A percentile compares a stretch with the other conserved stretches of the same genome.
Evolutionary conservation across 2,797 vertebrate species (phyloP).

Genomic region (Peromyscus nudipes): DNA sequence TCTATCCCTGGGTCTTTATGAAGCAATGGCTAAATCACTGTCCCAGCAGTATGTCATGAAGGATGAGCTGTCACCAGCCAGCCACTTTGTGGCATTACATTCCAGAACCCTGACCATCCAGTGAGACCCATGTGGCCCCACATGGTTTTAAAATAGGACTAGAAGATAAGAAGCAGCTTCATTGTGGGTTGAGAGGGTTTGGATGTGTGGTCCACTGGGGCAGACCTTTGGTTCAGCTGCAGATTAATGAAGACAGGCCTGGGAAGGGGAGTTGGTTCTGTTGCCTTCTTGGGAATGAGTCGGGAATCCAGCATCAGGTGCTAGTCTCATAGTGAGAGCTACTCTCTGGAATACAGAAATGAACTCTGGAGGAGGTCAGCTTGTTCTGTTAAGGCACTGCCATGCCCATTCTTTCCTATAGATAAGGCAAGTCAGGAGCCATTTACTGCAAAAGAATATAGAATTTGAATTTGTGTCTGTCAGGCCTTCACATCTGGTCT

Average conservation of each 20-base stretch:
- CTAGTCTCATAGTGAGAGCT: background rate
- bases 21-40: background rate
- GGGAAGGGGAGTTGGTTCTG: background rate
- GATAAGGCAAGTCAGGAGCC: background rate
- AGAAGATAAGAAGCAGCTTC: background rate
- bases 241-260: background rate
- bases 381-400: background rate
- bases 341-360: background rate
- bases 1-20: background rate
- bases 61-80: background rate
- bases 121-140: background rate
- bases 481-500: background rate
- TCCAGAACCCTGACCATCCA: background rate
- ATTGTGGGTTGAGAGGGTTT: background rate
- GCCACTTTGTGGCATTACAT: background rate
- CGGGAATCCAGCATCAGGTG: background rate
- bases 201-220: background rate
- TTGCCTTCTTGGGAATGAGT: background rate
- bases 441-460: background rate
- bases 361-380: background rate
- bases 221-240: background rate
- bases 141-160: background rate
- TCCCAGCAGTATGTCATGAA: background rate
- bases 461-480: background rate
- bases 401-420: background rate